Percentiles rank a stretch among this genome's conserved stretches.
Conservation (phyloP, 2,888 invertebrate species). For the Ectropis crepuscularia region DNA sequence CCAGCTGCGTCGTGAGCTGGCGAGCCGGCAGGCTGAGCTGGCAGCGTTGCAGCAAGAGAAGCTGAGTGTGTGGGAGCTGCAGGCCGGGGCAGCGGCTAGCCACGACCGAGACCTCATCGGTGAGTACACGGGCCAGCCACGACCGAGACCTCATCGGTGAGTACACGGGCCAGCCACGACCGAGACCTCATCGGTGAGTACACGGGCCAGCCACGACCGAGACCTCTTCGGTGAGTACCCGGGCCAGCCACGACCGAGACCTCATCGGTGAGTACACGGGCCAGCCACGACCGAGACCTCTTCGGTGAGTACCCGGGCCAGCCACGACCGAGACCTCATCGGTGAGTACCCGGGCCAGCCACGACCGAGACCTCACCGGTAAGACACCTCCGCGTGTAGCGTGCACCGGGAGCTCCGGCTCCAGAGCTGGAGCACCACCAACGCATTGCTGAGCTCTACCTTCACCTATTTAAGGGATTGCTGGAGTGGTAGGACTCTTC, state of each 20-base stretch:
- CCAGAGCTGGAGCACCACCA: no score
- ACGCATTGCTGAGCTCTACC: no score
- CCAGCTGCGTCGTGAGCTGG: slow-evolving; percentile 74
- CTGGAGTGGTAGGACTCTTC: no score
- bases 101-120: slow-evolving; percentile 13
- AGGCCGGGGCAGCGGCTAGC: slow-evolving; percentile 69
- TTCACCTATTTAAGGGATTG: no score
- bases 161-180: slow-evolving; percentile 34
- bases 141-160: no score
- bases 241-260: no score
- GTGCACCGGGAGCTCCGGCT: no score
- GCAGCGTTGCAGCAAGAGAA: slow-evolving; percentile 77
- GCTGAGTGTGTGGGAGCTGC: slow-evolving; percentile 78
- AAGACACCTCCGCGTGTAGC: no score
- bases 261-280: no score
- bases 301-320: slow-evolving; percentile 55
- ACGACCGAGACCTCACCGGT: slow-evolving; percentile 3
- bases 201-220: slow-evolving; percentile 40
- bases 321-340: no score
- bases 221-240: no score
- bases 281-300: slow-evolving; percentile 62
- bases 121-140: neutral
- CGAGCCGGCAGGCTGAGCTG: slow-evolving; percentile 75
- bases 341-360: no score
- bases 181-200: slow-evolving; percentile 69